Evolutionary conservation across 1,140 invertebrate genomes (phyloP).

Genomic region (Drosophila subpulchrella): DNA sequence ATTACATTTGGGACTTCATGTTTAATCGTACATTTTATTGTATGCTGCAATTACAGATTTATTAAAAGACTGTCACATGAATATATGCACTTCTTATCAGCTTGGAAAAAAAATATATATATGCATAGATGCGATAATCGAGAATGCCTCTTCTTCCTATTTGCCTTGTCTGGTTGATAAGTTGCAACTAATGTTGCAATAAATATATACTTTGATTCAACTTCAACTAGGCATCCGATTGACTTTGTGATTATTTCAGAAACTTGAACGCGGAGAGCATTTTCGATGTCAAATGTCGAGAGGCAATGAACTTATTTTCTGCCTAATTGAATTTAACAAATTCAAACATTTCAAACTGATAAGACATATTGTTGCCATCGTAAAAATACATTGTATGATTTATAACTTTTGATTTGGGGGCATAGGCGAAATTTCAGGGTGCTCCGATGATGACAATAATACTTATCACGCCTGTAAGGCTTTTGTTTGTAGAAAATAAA

Average conservation of each 20-base stretch:
- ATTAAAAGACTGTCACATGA: slow-evolving; percentile 1
- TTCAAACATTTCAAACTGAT: slow-evolving; percentile 67
- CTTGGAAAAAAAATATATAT: background rate
- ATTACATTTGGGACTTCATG: too few relatives aligned
- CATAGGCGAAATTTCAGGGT: slow-evolving; percentile 50
- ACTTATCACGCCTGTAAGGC: slow-evolving; percentile 32
- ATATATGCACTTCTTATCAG: slow-evolving; percentile 17
- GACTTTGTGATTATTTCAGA: slow-evolving; percentile 23
- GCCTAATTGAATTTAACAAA: slow-evolving; percentile 81
- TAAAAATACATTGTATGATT: slow-evolving; percentile 70
- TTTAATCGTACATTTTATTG: background rate
- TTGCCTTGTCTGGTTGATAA: slow-evolving; percentile 40
- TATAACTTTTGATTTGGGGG: slow-evolving; percentile 35
- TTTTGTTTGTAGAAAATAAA: slow-evolving; percentile 19
- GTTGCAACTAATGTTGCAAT: slow-evolving; percentile 36
- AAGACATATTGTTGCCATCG: slow-evolving; percentile 40
- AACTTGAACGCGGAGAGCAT: slow-evolving; percentile 11
- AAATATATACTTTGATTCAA: slow-evolving; percentile 30
- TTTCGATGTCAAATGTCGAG: slow-evolving; percentile 64
- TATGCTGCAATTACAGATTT: background rate
- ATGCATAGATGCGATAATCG: background rate
- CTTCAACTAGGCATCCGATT: slow-evolving; percentile 6
- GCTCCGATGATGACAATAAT: slow-evolving; percentile 44
- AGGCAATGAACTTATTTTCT: slow-evolving; percentile 77
- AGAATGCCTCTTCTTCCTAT: slow-evolving; percentile 25